Evolutionary conservation across 2,113 vertebrate species (phyloP), one percentile per base, ranked within the genome.

Genomic region (Gorsachius goisagi): DNA sequence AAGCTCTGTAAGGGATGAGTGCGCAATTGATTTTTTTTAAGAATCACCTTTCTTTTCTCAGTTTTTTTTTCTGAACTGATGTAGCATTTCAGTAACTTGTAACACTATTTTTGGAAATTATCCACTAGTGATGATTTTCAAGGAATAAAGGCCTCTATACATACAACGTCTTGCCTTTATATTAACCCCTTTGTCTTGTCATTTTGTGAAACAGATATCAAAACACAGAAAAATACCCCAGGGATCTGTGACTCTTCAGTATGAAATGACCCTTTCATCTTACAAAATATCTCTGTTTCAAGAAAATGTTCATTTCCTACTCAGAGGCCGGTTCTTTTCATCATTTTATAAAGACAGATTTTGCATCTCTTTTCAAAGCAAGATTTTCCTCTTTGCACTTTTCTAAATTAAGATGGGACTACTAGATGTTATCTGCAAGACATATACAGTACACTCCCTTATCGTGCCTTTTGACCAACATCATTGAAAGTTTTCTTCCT

Each of bases 31-130:
- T 50, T 68, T 90, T 89, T 89, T 91, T 89, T 44, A 53, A 76
- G 64, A 79, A 89, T 50, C 22, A 44, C 16, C n/a, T 89, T 93
- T 93, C 11, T 84, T 90, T 90, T 82, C 55, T 92, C 83, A 49
- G 52, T 50, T 5, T 71, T 92, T 97, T 95, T 66, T 59, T 14
- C 44, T 84, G 47, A 96, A 84, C 39, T 41, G 50, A 90, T 75
- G 20, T 15, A 90, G 49, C 52, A 87, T 50, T 81, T 89, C 49
- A 83, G n/a, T 52, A 69, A 45, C 44, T 47, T 76, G 32, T 45
- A 92, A 59, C 15, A 37, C 33, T 86, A 72, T 82, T 96, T 94
- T 95, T 80, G 90, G 94, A 96, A 96, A 82, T 85, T 85, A 95
- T 63, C 73, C 39, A 89, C 3, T 75, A 86, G 64, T 66, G 66